Evolutionary conservation across 2,113 vertebrate genomes (phyloP), one percentile per base, ranked within the genome.

Genomic region (Cynocephalus volans): DNA sequence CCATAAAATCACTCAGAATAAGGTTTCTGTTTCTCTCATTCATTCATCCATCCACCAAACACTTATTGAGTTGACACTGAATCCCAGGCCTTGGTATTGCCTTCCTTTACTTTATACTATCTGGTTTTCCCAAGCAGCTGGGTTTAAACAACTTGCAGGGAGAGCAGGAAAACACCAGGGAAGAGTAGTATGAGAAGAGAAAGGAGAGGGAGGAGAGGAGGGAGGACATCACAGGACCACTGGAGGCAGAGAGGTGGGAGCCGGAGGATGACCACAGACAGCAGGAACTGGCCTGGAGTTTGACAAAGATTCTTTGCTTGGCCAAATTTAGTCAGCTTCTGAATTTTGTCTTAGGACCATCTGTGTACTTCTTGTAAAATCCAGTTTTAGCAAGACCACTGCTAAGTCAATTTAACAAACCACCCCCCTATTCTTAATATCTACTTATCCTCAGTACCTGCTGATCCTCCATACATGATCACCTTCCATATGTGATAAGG

Each of bases 191-290:
- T 6, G 41, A 73, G 41, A 5, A 90, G 8, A 48, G 24, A 52
- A 11, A 28, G 0, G 0, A 9, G 8, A 13, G 12, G 33, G 45
- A n/a, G 0, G 5, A 18, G 26, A 13, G 3, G 1, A 1, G 4
- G 0, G 12, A 28, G 33, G 23, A 13, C 10, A n/a, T 84, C 48
- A 24, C 7, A 80, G 84, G 70, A 36, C 33, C 19, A 0, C 6
- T 15, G 21, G 6, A 70, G 33, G 26, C 2, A 0, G 65, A 67
- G 18, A 72, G 8, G 6, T 15, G 14, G 48, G 36, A 54, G 19
- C 8, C 26, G 18, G 31, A 50, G 36, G 10, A 3, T 31, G 36
- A 52, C 36, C 36, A 33, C 54, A 75, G 58, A 15, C 10, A 28
- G 11, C 13, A 48, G 67, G 12, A 67, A 17, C 41, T 52, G 76